phyloP scores from a whole-genome alignment of 2,113 vertebrate genomes.

The Candoia aspera region DNA sequence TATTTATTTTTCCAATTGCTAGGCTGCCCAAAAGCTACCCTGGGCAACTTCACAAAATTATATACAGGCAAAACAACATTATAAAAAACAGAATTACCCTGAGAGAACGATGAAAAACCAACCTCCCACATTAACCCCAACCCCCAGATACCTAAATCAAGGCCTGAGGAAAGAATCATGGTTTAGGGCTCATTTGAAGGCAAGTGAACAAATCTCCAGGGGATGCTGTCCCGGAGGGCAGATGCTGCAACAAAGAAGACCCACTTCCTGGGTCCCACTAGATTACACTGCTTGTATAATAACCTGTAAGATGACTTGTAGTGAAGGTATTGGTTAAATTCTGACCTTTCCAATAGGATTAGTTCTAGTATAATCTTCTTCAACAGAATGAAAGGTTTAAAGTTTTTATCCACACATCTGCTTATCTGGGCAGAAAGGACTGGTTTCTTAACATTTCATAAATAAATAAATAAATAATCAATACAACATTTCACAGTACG shows the following conservation, averaged over 20 bases:
- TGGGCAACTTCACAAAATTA: neutral
- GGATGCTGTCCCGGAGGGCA: neutral
- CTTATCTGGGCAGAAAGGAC: neutral
- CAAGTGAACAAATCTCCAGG: neutral
- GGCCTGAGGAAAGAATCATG: neutral
- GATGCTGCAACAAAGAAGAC: neutral
- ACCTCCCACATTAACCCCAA: neutral
- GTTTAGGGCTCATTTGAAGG: neutral
- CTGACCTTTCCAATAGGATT: neutral
- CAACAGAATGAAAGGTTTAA: neutral
- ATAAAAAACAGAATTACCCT: neutral
- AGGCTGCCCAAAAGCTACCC: neutral
- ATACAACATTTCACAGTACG: neutral
- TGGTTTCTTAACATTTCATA: neutral
- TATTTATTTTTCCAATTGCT: neutral
- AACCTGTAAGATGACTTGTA: neutral
- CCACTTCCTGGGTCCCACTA: neutral
- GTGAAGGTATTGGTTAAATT: neutral
- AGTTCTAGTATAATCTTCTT: neutral
- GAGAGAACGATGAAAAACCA: neutral
- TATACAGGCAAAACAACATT: neutral
- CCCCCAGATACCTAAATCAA: neutral
- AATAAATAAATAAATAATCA: neutral
- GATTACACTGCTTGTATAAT: neutral
- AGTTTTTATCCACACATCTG: neutral